Base-by-base conservation (phyloP, 2,113 vertebrate genomes). In the Mobula hypostoma region DNA sequence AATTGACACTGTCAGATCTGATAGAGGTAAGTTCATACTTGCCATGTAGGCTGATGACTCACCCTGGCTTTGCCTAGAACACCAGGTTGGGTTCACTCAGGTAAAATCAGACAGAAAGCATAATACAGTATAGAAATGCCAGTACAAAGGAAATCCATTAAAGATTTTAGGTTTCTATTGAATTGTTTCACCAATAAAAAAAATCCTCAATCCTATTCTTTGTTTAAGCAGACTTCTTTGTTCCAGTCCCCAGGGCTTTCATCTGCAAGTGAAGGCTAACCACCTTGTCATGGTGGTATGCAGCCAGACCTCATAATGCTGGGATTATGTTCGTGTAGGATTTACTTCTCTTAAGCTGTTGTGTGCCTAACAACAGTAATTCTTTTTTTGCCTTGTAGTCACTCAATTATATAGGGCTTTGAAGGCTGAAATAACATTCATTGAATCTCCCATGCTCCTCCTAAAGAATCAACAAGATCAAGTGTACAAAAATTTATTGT, bases 161-260 rank as follows among this genome's bases (percentile, higher is more conserved):
- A 66, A 29, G 61, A 32, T n/a, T 87, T 88, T 63, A 88, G 0
- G 27, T 15, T 83, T 63, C 85, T 66, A 63, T n/a, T 32, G 27
- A 63, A 32, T 29, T 63, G 29, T n/a, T 88, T 17, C 58, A 88
- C 36, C 58, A 19, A 88, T n/a, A 61, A 85, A 27, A 66, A 61
- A 66, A 29, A 1, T 12, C 14, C 63, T 88, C 63, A 1, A 19
- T 56, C 15, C 56, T 29, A 24, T 66, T 88, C 85, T 88, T 4
- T 32, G 19, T 88, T 88, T 7, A 88, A 88, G 85, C 58, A 63
- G 85, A 88, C 12, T 63, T 63, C 82, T 88, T 88, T 88, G 85
- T 88, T 88, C 7, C 19, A 58, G n/a, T 85, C 21, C 82, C 29
- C 29, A 90, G 85, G 85, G 63, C 63, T 90, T 66, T 90, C 61